Conservation (phyloP, 2,113 vertebrate genomes). For the Hiodon alosoides region DNA sequence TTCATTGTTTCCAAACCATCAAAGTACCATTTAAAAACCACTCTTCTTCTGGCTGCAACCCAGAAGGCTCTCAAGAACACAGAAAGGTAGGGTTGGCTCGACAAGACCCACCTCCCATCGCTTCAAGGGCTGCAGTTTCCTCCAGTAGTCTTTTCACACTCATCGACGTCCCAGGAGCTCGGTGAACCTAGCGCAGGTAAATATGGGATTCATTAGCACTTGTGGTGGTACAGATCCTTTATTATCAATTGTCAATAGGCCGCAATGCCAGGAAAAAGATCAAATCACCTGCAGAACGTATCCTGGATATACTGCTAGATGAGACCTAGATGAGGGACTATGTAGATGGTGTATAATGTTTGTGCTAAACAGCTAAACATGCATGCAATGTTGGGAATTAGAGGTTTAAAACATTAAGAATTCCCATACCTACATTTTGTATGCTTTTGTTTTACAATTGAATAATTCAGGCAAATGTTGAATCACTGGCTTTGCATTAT, state of each 20-base stretch:
- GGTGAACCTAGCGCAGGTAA: slow-evolving; percentile 50
- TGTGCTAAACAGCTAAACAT: not conserved
- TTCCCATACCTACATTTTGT: not conserved
- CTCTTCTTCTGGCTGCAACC: slow-evolving; percentile 30
- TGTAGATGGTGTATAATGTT: not conserved
- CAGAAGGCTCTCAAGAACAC: slow-evolving; percentile 39
- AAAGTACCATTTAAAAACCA: slow-evolving; percentile 62
- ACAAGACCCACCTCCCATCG: slow-evolving; percentile 27
- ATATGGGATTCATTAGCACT: slow-evolving; percentile 12
- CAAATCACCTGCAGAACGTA: too few relatives aligned
- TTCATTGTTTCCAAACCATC: slow-evolving; percentile 64
- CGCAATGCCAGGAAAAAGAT: too few relatives aligned
- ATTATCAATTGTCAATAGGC: too few relatives aligned
- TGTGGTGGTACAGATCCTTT: not conserved
- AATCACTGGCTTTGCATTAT: too few relatives aligned
- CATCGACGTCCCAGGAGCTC: slow-evolving; percentile 30
- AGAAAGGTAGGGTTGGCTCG: slow-evolving; percentile 35
- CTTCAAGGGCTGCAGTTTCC: slow-evolving; percentile 17
- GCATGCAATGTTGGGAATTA: not conserved
- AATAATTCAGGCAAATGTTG: not conserved
- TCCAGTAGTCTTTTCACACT: slow-evolving; percentile 12
- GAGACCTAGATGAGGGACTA: not conserved
- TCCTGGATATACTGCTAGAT: too few relatives aligned
- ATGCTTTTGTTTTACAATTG: not conserved
- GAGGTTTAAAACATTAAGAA: not conserved